Percentiles rank a stretch among this genome's conserved stretches.
These are phyloP conservation scores for Drepana falcataria DNA, from an alignment of 2,888 invertebrate species.

Conservation along the genomic window DNA sequence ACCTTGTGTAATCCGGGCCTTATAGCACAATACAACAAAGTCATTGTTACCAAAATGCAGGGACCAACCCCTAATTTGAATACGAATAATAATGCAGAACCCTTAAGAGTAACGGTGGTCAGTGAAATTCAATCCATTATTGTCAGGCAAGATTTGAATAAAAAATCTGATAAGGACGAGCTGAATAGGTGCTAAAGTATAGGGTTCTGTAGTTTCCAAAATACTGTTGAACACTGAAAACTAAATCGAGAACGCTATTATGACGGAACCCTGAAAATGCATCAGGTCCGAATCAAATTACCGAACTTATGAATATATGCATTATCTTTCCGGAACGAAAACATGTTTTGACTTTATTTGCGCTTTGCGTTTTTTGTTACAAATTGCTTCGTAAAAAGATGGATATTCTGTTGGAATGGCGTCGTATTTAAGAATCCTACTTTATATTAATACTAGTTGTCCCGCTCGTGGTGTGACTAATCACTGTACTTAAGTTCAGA, in stretches of 20 bases:
- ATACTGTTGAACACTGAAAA: neutral
- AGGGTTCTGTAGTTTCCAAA: neutral
- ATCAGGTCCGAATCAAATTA: neutral
- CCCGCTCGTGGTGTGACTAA: too few species aligned
- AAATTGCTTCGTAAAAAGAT: neutral
- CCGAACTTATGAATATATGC: neutral
- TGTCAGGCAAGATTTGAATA: neutral
- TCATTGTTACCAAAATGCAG: slow-evolving; percentile 24
- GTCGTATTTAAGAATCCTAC: too few species aligned
- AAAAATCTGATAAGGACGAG: neutral
- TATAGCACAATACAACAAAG: slow-evolving; percentile 29
- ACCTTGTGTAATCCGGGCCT: slow-evolving; percentile 48
- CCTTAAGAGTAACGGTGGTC: slow-evolving; percentile 51
- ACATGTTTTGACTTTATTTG: neutral
- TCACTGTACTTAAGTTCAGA: too few species aligned
- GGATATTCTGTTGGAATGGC: neutral
- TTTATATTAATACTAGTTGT: too few species aligned
- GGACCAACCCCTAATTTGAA: slow-evolving; percentile 44
- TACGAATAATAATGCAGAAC: slow-evolving; percentile 38
- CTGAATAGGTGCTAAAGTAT: neutral
- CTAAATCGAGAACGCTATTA: neutral
- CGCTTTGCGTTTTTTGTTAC: neutral
- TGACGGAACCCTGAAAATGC: neutral
- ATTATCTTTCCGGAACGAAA: neutral
- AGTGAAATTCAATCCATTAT: slow-evolving; percentile 53